Evolutionary conservation across 2,113 vertebrate species (phyloP), one percentile per base, ranked within the genome.

Genomic region (Saguinus imperator): DNA sequence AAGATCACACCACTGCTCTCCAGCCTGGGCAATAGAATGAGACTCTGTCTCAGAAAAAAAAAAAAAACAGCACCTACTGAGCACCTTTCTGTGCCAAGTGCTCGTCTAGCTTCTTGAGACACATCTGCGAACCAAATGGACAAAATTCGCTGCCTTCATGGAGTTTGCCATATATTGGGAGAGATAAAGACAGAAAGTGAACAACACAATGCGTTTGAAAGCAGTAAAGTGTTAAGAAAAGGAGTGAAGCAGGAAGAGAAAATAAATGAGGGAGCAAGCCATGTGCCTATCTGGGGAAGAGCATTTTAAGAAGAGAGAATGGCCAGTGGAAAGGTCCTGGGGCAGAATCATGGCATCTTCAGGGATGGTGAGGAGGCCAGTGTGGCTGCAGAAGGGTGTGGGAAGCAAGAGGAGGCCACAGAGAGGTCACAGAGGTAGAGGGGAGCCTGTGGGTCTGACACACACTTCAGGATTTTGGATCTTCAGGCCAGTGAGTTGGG

Each of bases 161-260:
- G 35, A 13, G 12, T 21, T 35, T 52, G 1, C 0, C 0, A 25
- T 27, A 12, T n/a, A 10, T 18, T 6, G 2, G 23, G 13, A 13
- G 4, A 81, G 32, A 5, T 0, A 52, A 57, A 50, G 43, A 21
- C 17, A 50, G 81, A 7, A 35, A 10, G 80, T 10, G 10, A 66
- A 48, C 18, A 0, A 10, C 1, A 50, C 0, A 9, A 23, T 6
- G 32, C 17, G 5, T 35, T 21, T 9, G 29, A 55, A 29, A 20
- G 40, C 9, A 29, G 27, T 8, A 5, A 0, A 14, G 6, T 17
- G 6, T 25, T 37, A 57, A 85, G 17, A 25, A 27, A 14, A 75
- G 23, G 35, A 11, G 50, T 9, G n/a, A 48, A 55, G 29, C 37
- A 70, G 58, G 66, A 70, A 50, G 21, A 52, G 1, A 82, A 66